Evolutionary conservation across 2,113 vertebrate species (phyloP).

Genomic region (Microcebus ravelobensis): DNA sequence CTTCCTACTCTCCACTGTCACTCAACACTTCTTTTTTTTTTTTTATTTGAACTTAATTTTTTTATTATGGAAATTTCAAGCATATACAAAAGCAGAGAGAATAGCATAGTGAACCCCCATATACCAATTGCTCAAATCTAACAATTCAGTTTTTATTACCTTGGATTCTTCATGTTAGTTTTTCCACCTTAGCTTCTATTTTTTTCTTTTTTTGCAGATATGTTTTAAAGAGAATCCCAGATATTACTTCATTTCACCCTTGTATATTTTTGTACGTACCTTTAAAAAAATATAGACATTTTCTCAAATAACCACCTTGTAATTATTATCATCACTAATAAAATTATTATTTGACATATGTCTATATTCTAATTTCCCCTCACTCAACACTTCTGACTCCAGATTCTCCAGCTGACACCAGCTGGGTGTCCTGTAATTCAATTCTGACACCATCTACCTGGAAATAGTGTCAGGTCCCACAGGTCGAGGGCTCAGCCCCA

Average conservation of each 20-base stretch:
- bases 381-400: not conserved
- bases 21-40: not conserved
- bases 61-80: constrained; percentile 27
- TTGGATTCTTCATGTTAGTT: not conserved
- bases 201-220: not conserved
- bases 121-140: not conserved
- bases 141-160: not conserved
- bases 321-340: not conserved
- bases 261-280: not conserved
- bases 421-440: not conserved
- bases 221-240: constrained; percentile 15
- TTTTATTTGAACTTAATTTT: constrained; percentile 13
- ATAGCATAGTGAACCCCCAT: not conserved
- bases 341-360: not conserved
- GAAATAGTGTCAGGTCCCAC: not conserved
- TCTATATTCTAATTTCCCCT: not conserved
- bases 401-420: not conserved
- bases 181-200: not conserved
- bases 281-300: constrained; percentile 7
- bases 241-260: not conserved
- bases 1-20: not conserved
- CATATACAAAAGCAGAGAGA: not conserved
- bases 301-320: not conserved
- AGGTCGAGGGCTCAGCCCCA: not conserved
- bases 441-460: not conserved